These are phyloP conservation scores for Apistogramma diplotaenia DNA, from an alignment of 2,113 vertebrate genomes.

Conservation along the genomic window DNA sequence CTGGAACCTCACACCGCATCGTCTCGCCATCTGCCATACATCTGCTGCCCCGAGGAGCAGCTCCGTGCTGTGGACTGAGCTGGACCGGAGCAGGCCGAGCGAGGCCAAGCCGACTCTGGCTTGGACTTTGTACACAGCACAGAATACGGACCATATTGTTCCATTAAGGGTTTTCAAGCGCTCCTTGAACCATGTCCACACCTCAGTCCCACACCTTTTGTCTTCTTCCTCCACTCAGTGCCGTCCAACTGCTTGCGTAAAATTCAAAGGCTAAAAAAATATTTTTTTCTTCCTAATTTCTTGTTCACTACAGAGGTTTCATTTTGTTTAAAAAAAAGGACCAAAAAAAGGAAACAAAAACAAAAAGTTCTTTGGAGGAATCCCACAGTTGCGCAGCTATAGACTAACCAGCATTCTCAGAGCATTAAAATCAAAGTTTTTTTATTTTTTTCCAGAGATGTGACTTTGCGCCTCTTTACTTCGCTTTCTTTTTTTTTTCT, in stretches of 20 bases:
- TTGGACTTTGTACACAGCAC: constrained; percentile 19
- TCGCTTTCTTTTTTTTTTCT: constrained; percentile 48
- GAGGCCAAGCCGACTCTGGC: not conserved
- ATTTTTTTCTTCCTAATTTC: constrained; percentile 70
- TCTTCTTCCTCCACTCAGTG: not conserved
- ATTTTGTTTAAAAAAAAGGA: constrained; percentile 70
- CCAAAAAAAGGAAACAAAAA: constrained; percentile 59
- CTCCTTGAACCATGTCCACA: not conserved
- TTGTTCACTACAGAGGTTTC: constrained; percentile 80
- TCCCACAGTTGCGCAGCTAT: constrained; percentile 71
- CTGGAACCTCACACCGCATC: constrained; percentile 36
- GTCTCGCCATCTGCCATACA: constrained; percentile 38
- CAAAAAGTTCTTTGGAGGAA: constrained; percentile 79
- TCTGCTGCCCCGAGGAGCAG: constrained; percentile 29
- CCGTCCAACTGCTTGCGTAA: constrained; percentile 54
- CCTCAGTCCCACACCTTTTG: not conserved
- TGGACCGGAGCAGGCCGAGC: not conserved
- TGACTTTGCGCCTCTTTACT: constrained; percentile 58
- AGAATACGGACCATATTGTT: constrained; percentile 28
- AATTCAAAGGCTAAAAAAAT: constrained; percentile 75
- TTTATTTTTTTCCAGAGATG: constrained; percentile 65
- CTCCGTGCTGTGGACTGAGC: constrained; percentile 11
- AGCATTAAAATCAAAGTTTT: constrained; percentile 68
- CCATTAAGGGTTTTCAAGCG: not conserved
- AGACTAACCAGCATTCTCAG: constrained; percentile 74